Base-by-base conservation (phyloP, 1,140 invertebrate species). In the Ostrea edulis region DNA sequence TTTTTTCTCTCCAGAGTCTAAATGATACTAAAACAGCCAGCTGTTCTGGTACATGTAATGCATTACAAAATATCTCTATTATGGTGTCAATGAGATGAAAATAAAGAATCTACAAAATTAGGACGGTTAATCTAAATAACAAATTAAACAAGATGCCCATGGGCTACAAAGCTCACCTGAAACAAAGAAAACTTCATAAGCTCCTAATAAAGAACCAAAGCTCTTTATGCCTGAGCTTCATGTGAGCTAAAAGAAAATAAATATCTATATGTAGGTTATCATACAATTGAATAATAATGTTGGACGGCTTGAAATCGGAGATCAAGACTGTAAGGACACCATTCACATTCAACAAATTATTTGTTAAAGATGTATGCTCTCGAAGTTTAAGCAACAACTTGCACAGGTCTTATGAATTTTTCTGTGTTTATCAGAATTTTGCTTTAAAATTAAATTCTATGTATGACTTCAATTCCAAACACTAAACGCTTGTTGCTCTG, bases 281-380 rank as follows among this genome's bases (percentile, higher is more conserved):
- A 62, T 20, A 62, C 17, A 62, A n/a, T n/a, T n/a, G n/a, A 77
- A 29, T 35, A 77, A 77, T 12, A 25, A 11, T 29, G 68, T 25
- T 77, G 68, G 68, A 77, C 68, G 68, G 68, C 22, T 29, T 77
- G 9, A 29, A 11, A 44, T 77, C 68, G 35, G 22, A 77, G 68
- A 22, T 77, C 25, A 14, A 12, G 68, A 20, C 5, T 44, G 5
- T 2, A 44, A 44, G 35, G 35, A 44, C 35, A 44, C 35, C 35
- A 44, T 1, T 44, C 35, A 44, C 35, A 44, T 44, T 44, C 5
- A 44, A 1, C 5, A 44, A 44, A 5, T 44, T 44, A 5, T 44
- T 44, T 44, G 35, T 44, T 44, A 44, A 44, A 44, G 35, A 44
- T 44, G 35, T 44, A 44, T 44, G 35, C 5, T 44, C 35, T 5